phyloP scores from a whole-genome alignment of 2,113 vertebrate species.

The Tetraodon nigroviridis region DNA sequence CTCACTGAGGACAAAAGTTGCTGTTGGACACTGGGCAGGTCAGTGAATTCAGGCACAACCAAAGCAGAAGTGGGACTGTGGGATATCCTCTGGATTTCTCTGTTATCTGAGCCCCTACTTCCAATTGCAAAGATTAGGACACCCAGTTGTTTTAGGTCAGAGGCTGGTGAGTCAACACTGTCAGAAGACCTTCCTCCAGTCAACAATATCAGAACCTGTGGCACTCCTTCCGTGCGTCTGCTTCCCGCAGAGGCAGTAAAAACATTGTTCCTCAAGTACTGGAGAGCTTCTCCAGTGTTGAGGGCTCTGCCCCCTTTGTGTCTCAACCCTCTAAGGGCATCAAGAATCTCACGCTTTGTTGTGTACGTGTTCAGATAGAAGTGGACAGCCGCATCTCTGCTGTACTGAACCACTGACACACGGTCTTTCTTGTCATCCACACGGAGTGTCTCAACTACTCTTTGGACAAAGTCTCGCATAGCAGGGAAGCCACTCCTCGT shows the following conservation, averaged over 20 bases:
- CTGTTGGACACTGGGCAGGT: slow-evolving; percentile 49
- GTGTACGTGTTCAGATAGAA: slow-evolving; percentile 50
- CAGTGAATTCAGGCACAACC: slow-evolving; percentile 62
- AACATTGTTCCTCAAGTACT: slow-evolving; percentile 67
- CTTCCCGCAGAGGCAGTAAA: slow-evolving; percentile 79
- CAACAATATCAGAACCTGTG: slow-evolving; percentile 72
- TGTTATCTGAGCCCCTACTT: slow-evolving; percentile 14
- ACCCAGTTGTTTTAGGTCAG: slow-evolving; percentile 52
- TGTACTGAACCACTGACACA: slow-evolving; percentile 49
- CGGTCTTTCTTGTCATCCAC: slow-evolving; percentile 43
- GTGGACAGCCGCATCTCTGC: slow-evolving; percentile 33
- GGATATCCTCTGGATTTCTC: slow-evolving; percentile 37
- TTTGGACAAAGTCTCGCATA: slow-evolving; percentile 48
- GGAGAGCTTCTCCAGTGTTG: slow-evolving; percentile 76
- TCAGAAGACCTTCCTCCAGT: slow-evolving; percentile 55
- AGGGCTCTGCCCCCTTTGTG: slow-evolving; percentile 62
- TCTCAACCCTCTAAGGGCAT: slow-evolving; percentile 27
- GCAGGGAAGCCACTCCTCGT: slow-evolving; percentile 27
- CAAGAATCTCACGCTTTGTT: slow-evolving; percentile 33
- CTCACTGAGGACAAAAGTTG: slow-evolving; percentile 36
- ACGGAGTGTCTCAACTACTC: slow-evolving; percentile 42
- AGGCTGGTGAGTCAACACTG: slow-evolving; percentile 44
- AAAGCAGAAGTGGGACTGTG: slow-evolving; percentile 9
- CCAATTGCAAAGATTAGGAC: slow-evolving; percentile 41
- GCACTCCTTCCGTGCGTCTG: slow-evolving; percentile 73